Evolutionary conservation across 2,888 invertebrate genomes (phyloP).

Genomic region (Stenodema calcarata): DNA sequence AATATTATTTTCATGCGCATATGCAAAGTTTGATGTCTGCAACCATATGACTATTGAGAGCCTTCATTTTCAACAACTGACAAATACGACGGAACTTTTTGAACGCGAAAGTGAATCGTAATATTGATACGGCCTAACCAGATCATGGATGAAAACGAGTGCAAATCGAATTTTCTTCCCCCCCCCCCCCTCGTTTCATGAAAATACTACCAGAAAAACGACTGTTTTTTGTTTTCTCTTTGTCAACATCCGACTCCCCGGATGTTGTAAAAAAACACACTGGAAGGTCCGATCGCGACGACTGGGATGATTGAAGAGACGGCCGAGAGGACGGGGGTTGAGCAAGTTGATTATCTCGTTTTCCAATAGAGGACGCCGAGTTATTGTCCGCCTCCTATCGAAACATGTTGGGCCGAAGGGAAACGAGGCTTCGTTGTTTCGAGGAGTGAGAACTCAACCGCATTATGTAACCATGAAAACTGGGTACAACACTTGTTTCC

Average conservation of each 20-base stretch:
- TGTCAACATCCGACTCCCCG: too few relatives aligned
- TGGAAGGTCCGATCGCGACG: background rate
- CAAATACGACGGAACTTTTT: background rate
- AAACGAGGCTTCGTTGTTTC: background rate
- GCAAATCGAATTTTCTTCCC: background rate
- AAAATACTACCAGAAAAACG: background rate
- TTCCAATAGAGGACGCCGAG: background rate
- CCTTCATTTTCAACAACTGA: background rate
- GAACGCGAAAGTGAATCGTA: too few relatives aligned
- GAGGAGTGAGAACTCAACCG: background rate
- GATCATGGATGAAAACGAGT: background rate
- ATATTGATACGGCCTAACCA: too few relatives aligned
- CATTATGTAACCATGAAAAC: background rate
- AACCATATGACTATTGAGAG: too few relatives aligned
- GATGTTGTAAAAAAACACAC: background rate
- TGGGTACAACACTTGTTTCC: background rate
- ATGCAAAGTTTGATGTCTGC: too few relatives aligned
- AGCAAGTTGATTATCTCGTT: constrained; percentile 34
- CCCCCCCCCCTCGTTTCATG: background rate
- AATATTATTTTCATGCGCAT: too few relatives aligned
- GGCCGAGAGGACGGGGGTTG: background rate
- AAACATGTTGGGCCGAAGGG: background rate
- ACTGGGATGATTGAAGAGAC: background rate
- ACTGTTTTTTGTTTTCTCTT: too few relatives aligned
- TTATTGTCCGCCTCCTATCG: background rate